Percentiles rank a stretch among this genome's conserved stretches.
Conservation (phyloP, 2,888 invertebrate genomes). For the Eupithecia dodoneata region DNA sequence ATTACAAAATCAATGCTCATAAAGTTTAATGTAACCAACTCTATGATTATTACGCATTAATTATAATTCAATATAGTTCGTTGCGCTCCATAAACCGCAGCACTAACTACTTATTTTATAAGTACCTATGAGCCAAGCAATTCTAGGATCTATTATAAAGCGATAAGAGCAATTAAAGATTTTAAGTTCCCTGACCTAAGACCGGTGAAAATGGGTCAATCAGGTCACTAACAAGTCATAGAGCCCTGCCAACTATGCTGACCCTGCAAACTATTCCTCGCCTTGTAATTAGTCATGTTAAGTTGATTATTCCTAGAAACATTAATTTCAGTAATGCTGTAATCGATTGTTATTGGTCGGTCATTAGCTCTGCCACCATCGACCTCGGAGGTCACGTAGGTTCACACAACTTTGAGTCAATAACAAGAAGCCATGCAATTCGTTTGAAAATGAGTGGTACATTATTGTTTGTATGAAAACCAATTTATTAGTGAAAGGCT, state of each 20-base stretch:
- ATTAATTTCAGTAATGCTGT: conserved; percentile 17
- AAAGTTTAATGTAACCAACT: neutral
- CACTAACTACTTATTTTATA: neutral
- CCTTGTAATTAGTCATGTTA: neutral
- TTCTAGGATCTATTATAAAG: neutral
- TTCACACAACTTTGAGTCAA: conserved; percentile 27
- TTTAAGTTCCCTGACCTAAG: neutral
- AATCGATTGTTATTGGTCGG: conserved; percentile 30
- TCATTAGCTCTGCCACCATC: conserved; percentile 33
- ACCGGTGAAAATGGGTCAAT: conserved; percentile 20
- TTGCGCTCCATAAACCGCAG: neutral
- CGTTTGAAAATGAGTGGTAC: conserved; percentile 28
- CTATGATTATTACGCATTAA: neutral
- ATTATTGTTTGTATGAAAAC: conserved; percentile 31
- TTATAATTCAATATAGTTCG: neutral
- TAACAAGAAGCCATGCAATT: conserved; percentile 40
- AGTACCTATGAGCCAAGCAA: neutral
- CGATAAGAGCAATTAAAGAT: neutral
- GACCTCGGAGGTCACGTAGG: conserved; percentile 41
- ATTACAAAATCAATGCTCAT: neutral
- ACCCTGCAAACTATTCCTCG: conserved; percentile 8
- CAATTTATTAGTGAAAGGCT: conserved; percentile 32
- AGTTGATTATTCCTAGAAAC: conserved; percentile 9
- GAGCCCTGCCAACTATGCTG: neutral
- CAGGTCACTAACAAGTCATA: conserved; percentile 32